These are phyloP conservation scores for Dolichopus griseipennis DNA, from an alignment of 2,888 invertebrate species.

Conservation along the genomic window DNA sequence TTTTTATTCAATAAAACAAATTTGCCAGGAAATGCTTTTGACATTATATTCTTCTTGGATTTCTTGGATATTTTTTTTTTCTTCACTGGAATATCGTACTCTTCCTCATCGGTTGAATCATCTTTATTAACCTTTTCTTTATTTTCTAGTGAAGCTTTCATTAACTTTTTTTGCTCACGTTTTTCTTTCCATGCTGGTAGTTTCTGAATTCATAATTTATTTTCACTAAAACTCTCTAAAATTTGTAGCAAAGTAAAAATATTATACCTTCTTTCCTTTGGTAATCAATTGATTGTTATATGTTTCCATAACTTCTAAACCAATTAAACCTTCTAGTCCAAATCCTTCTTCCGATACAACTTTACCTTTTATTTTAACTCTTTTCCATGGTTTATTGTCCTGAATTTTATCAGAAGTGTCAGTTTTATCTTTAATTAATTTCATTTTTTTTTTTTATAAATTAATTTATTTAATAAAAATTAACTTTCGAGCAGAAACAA, in stretches of 20 bases:
- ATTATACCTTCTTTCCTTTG: constrained; percentile 39
- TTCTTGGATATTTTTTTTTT: constrained; percentile 17
- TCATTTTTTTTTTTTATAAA: no score
- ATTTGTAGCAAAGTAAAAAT: not conserved
- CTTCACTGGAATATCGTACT: constrained; percentile 17
- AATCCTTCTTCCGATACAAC: constrained; percentile 42
- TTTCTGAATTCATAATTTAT: not conserved
- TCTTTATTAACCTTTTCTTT: not conserved
- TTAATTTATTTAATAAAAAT: no score
- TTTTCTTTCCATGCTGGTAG: not conserved
- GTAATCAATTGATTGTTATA: constrained; percentile 50
- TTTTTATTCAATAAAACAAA: constrained; percentile 33
- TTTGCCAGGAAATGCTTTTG: constrained; percentile 18
- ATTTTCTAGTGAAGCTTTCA: no score
- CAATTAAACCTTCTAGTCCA: constrained; percentile 60
- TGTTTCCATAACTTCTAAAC: constrained; percentile 66
- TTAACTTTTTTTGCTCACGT: not conserved
- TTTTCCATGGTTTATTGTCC: constrained; percentile 48
- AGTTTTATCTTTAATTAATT: no score
- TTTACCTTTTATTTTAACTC: constrained; percentile 54
- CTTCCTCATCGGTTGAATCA: not conserved
- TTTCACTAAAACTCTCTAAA: not conserved
- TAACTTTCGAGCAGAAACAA: no score
- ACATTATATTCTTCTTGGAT: constrained; percentile 19
- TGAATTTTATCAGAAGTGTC: not conserved